Evolutionary conservation across 2,888 invertebrate species (phyloP).

Genomic region (Diarsia rubi): DNA sequence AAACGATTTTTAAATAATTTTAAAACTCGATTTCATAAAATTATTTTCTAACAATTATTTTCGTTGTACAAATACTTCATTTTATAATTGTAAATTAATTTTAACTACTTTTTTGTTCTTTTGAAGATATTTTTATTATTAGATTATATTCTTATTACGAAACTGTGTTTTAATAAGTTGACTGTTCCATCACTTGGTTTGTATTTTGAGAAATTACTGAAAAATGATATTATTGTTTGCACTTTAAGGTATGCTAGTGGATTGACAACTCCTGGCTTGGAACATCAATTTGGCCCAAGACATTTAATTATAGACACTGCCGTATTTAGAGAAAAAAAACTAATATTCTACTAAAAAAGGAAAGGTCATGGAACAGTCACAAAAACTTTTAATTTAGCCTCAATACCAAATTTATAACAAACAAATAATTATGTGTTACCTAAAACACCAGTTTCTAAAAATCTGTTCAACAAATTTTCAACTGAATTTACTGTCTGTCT

Average conservation of each 20-base stretch:
- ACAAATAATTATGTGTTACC: constrained; percentile 7
- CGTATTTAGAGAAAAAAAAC: neutral
- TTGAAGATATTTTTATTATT: constrained; percentile 50
- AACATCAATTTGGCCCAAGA: neutral
- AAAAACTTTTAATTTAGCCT: neutral
- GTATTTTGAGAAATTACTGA: neutral
- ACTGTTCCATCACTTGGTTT: constrained; percentile 38
- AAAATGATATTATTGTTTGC: constrained; percentile 25
- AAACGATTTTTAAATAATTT: neutral
- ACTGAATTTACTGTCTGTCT: neutral
- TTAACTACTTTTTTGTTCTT: constrained; percentile 37
- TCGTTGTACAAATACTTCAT: constrained; percentile 55
- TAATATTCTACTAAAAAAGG: neutral
- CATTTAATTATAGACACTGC: neutral
- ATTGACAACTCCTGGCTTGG: neutral
- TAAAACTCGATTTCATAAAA: constrained; percentile 20
- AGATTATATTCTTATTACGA: constrained; percentile 28
- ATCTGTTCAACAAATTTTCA: neutral
- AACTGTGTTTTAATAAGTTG: neutral
- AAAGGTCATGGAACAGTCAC: constrained; percentile 30
- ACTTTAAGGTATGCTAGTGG: neutral
- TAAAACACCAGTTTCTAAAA: constrained; percentile 1
- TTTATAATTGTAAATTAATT: constrained; percentile 56
- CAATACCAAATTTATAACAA: constrained; percentile 15
- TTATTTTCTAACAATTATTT: constrained; percentile 40